A percentile compares a stretch with the other conserved stretches of the same genome.
phyloP scores from a whole-genome alignment of 1,140 invertebrate genomes.

The Limonius californicus region DNA sequence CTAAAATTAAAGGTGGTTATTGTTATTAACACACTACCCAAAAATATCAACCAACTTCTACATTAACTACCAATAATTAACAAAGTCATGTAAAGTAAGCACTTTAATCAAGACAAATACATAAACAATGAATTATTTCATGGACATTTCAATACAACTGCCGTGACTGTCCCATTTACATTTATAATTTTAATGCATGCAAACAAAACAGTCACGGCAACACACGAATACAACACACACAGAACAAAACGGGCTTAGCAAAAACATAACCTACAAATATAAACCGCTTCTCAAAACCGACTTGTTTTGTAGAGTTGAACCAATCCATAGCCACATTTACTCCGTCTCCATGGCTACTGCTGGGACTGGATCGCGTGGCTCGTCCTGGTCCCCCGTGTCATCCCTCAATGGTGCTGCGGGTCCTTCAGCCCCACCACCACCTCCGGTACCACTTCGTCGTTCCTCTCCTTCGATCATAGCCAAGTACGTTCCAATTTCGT shows the following conservation, averaged over 20 bases:
- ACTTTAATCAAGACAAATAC: neutral
- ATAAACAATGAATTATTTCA: neutral
- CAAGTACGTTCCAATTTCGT: slow-evolving; percentile 64
- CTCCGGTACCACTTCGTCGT: slow-evolving; percentile 56
- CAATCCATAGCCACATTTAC: too few species aligned
- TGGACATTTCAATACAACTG: neutral
- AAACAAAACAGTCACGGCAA: slow-evolving; percentile 16
- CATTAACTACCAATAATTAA: too few species aligned
- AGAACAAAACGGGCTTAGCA: neutral
- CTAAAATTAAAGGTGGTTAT: too few species aligned
- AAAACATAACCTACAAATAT: neutral
- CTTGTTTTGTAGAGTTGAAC: too few species aligned
- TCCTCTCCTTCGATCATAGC: slow-evolving; percentile 71
- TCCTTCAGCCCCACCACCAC: slow-evolving; percentile 45
- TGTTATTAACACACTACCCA: too few species aligned
- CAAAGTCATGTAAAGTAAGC: too few species aligned
- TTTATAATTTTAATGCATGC: neutral
- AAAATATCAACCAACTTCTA: too few species aligned
- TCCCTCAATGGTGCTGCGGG: slow-evolving; percentile 40
- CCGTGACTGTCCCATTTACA: slow-evolving; percentile 9
- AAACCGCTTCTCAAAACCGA: too few species aligned
- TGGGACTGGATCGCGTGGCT: slow-evolving; percentile 49
- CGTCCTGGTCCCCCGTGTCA: slow-evolving; percentile 42
- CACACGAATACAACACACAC: neutral
- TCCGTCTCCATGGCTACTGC: slow-evolving; percentile 59